These are phyloP conservation scores for Scatophagus argus DNA, from an alignment of 2,113 vertebrate genomes.

Conservation along the genomic window DNA sequence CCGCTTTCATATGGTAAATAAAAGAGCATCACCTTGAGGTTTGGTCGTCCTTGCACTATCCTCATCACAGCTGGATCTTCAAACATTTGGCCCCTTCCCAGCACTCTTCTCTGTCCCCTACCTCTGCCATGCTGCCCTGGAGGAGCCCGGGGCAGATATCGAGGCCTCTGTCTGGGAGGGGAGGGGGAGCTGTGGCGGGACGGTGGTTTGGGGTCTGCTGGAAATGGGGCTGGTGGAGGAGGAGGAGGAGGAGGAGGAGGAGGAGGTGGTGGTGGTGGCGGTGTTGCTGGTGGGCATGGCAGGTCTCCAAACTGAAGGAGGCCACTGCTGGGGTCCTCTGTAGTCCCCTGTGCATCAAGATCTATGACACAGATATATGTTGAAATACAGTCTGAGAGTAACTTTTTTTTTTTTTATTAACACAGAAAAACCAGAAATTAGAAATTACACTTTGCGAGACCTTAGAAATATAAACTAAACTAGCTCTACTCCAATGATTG, in stretches of 20 bases:
- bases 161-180: conserved; percentile 48
- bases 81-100: conserved; percentile 76
- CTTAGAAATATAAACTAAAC: neutral
- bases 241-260: conserved; percentile 26
- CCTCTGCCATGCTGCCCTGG: conserved; percentile 35
- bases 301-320: conserved; percentile 61
- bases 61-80: conserved; percentile 90
- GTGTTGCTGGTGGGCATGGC: neutral
- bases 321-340: conserved; percentile 36
- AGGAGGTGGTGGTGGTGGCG: conserved; percentile 17
- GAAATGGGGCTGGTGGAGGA: neutral
- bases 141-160: conserved; percentile 20
- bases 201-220: conserved; percentile 29
- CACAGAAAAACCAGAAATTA: neutral
- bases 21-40: conserved; percentile 81
- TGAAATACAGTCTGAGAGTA: neutral
- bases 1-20: neutral
- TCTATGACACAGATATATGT: conserved; percentile 46
- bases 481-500: no score
- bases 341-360: conserved; percentile 42
- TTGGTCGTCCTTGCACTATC: conserved; percentile 85
- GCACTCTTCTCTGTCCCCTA: conserved; percentile 53
- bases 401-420: neutral
- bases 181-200: conserved; percentile 32
- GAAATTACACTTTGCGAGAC: neutral